phyloP scores from a whole-genome alignment of 2,888 invertebrate species.

The Polymixis lichenea region DNA sequence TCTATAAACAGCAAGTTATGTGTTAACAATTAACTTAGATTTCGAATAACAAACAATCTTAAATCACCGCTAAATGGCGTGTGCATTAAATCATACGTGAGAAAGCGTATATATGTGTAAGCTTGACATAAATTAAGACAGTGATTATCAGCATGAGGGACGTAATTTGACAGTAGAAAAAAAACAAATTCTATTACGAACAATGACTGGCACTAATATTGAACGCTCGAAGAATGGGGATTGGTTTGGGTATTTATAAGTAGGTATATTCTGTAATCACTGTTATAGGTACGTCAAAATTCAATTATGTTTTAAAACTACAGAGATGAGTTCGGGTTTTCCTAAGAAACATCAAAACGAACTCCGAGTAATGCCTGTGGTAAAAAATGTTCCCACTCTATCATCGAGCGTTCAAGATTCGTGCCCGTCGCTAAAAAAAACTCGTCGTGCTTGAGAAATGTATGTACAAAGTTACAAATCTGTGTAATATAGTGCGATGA shows the following conservation, averaged over 20 bases:
- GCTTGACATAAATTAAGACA: not conserved
- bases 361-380: not conserved
- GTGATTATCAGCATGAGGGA: not conserved
- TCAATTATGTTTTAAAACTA: not conserved
- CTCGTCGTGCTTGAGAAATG: not conserved
- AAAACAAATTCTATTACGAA: not conserved
- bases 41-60: not conserved
- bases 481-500: not conserved
- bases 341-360: not conserved
- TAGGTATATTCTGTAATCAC: not conserved
- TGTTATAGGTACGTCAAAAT: not conserved
- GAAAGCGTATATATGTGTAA: not conserved
- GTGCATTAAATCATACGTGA: not conserved
- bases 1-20: not conserved
- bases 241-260: no score
- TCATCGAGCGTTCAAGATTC: not conserved
- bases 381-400: not conserved
- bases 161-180: not conserved
- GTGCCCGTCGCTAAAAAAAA: not conserved
- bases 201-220: not conserved
- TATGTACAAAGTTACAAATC: not conserved
- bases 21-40: not conserved
- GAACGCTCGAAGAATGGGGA: not conserved
- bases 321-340: not conserved
- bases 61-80: not conserved